Base-by-base conservation (phyloP, 2,113 vertebrate species). In the Amblyornis subalaris region DNA sequence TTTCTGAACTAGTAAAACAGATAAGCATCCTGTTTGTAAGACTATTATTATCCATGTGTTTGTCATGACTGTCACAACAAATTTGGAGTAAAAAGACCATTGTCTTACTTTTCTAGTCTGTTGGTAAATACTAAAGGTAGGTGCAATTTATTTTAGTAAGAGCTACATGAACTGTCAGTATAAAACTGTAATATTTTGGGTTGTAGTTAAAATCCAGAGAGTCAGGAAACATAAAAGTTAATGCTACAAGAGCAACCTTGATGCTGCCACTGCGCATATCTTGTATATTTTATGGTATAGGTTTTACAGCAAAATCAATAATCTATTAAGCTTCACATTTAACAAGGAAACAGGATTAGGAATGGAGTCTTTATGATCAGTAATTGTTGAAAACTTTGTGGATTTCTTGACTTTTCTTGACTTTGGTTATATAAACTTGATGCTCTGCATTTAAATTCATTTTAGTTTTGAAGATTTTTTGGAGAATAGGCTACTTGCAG, bases 1-100 rank as follows among this genome's bases (percentile, higher is more conserved):
- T 94, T 94, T 94, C 96, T 97, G 96, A 98, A 97, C 97, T 98
- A 97, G 97, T 97, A 97, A 98, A 98, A 97, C 96, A 97, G 97
- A 98, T 96, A 97, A 98, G 97, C 95, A 96, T 97, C 96, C 97
- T 96, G 97, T 94, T 95, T 97, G 84, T 88, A 95, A 96, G 97
- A 97, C 95, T 98, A 92, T 91, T 97, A 95, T 96, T 98, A 93
- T 97, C 95, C 95, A 94, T 96, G 94, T 86, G 95, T 96, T 97
- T 97, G 94, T 96, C 95, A 95, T 90, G 95, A 97, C 85, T 96
- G 90, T 93, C 97, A 97, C 94, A 96, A 96, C 93, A 96, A 79
- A 96, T 96, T 96, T 96, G 96, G 96, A 97, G 96, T 97, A 89
- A 97, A 96, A 96, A 95, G 88, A 61, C 65, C 10, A 1, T 88